Conservation (phyloP, 2,113 vertebrate genomes). For the Irena cyanogastra region DNA sequence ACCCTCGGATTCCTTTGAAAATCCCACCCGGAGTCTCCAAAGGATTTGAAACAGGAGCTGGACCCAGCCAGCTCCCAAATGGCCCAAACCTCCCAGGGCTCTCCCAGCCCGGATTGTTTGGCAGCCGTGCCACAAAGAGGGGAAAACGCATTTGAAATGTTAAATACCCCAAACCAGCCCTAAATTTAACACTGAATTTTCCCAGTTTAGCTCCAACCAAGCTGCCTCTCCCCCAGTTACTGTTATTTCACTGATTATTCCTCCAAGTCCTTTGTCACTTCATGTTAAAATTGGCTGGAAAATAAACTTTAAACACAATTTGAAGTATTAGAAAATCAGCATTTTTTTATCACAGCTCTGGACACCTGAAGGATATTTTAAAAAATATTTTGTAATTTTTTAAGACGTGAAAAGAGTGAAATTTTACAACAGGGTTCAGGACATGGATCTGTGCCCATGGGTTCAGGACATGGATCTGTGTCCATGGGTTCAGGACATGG, state of each 20-base stretch:
- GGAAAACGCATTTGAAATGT: background rate
- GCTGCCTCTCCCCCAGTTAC: background rate
- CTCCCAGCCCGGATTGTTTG: background rate
- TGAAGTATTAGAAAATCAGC: background rate
- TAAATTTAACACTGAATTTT: background rate
- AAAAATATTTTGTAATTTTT: background rate
- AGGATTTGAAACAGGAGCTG: background rate
- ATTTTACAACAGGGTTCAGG: background rate
- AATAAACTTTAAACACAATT: background rate
- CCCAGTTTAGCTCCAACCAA: background rate
- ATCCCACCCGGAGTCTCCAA: background rate
- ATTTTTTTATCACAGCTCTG: background rate
- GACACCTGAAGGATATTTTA: background rate
- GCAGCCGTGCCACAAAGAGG: background rate
- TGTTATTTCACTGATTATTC: background rate
- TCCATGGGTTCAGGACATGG: background rate
- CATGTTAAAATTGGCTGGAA: background rate
- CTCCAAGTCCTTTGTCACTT: background rate
- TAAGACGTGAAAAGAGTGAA: too few species aligned
- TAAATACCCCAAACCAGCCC: background rate
- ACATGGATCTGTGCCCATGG: background rate
- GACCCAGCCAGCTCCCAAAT: background rate
- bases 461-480: too few species aligned
- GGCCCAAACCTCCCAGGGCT: background rate
- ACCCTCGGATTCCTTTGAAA: conserved; percentile 9